Evolutionary conservation across 37 sponge, comb jelly and placozoan species (phyloP), one percentile per base, ranked within the genome.

Genomic region (Dysidea cf. avara): DNA sequence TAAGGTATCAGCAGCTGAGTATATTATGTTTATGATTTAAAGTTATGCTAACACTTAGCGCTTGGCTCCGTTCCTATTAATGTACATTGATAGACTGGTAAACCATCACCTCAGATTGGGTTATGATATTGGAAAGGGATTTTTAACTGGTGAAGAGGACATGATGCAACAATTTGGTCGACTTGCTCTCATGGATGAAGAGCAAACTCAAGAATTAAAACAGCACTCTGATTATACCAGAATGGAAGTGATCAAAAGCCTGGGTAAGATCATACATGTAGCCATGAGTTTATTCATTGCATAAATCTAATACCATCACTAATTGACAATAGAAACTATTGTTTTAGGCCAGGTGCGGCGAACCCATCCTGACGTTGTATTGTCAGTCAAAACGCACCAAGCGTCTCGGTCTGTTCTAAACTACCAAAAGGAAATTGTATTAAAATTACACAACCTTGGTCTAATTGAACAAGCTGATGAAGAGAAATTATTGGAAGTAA

Each of bases 41-140:
- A 53, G 33, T 3, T 35, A 71, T 49, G 3, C 69, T 6, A 46
- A 39, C 69, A 37, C 69, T 5, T 21, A 95, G 86, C 26, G 81
- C 39, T 14, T 85, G 48, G 54, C 88, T 28, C 86, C 82, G 2
- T 58, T 84, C 43, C 24, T 87, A 20, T 70, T 87, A 12, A 38
- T 30, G 13, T 0, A 88, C 53, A 65, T 95, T 21, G 86, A 81
- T 32, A 46, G 75, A 64, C 63, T 84, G 29, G 75, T 87, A 30
- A 76, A 91, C 66, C 60, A 76, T 1, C 53, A 56, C 6, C 79
- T 95, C 9, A 61, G 73, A 34, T 65, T 87, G 53, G 96, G 96
- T 71, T 95, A 95, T 55, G 92, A 87, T 66, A 79, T 95, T 38
- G 96, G 96, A 11, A 84, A 81, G 43, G 96, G 86, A 1, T 95